Base-by-base conservation (phyloP, 1,140 invertebrate genomes). In the Drosophila pectinifera region DNA sequence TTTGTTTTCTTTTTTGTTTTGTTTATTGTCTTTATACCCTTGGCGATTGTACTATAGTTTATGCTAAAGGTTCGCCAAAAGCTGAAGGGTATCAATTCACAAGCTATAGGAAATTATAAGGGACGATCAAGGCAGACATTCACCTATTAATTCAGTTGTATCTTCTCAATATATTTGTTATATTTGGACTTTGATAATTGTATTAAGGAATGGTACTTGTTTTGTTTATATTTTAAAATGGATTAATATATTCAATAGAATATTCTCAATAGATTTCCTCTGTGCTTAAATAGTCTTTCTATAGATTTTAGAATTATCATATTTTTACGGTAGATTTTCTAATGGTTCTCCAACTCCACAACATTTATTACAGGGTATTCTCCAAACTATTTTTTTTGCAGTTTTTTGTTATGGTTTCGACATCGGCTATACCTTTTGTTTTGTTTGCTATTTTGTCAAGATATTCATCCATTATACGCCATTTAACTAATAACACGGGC, bases 401-500 rank as follows among this genome's bases (percentile, higher is more conserved):
- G 11, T 24, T 39, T 38, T 28, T 61, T 14, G 8, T 0, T 0
- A n/a, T 22, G 16, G 22, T 39, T 57, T 26, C 41, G 31, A 22
- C 34, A 62, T 57, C 24, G 51, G 22, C 54, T 55, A 67, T 65
- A 18, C 16, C 34, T 55, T 59, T 49, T 55, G 75, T 81, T 86
- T 81, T 64, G 59, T 70, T 81, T 69, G 74, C 54, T 74, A 57
- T 84, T 76, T 84, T 63, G 69, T 55, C 63, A 70, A 89, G 68
- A 80, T 68, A 84, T 89, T 83, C 84, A 89, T 84, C 80, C 84
- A 89, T 88, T 88, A 80, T 74, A 58, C 77, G 77, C 84, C 84
- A 88, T 89, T 89, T 89, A 89, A 89, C 84, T 89, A 89, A 89
- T 89, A 89, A 89, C 84, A 78, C 65, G 28, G 77, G 16, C 68